A percentile compares a stretch with the other conserved stretches of the same genome.
Conservation (phyloP, 2,888 invertebrate species). For the Brachyptera putata region DNA sequence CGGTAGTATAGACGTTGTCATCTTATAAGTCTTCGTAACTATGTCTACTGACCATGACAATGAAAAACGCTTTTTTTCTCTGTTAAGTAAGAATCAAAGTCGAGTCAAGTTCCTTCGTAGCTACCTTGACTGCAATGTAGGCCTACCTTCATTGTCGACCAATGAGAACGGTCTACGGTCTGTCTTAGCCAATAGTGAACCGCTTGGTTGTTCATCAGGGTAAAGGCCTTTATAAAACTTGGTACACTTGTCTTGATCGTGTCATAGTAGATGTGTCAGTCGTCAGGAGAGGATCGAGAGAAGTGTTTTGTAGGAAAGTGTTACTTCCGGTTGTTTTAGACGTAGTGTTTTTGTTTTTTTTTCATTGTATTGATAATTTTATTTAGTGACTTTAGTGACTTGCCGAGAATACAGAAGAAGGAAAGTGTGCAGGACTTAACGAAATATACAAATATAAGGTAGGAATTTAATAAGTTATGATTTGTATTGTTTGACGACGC, state of each 20-base stretch:
- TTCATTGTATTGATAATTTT: neutral
- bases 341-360: neutral
- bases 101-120: neutral
- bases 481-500: no score
- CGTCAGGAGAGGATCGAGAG: neutral
- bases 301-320: neutral
- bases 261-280: neutral
- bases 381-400: neutral
- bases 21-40: no score
- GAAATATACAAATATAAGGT: no score
- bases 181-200: neutral
- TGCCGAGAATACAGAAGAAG: neutral
- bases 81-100: neutral
- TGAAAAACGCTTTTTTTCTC: neutral
- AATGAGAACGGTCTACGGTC: neutral
- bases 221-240: conserved; percentile 4
- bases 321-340: neutral
- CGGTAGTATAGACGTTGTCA: neutral
- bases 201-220: neutral
- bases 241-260: neutral
- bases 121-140: conserved; percentile 11
- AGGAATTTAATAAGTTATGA: no score
- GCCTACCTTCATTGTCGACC: neutral
- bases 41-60: conserved; percentile 3
- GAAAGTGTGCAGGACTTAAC: neutral